Base-by-base conservation (phyloP, 2,888 invertebrate species). In the Nipponacmea schrenckii region DNA sequence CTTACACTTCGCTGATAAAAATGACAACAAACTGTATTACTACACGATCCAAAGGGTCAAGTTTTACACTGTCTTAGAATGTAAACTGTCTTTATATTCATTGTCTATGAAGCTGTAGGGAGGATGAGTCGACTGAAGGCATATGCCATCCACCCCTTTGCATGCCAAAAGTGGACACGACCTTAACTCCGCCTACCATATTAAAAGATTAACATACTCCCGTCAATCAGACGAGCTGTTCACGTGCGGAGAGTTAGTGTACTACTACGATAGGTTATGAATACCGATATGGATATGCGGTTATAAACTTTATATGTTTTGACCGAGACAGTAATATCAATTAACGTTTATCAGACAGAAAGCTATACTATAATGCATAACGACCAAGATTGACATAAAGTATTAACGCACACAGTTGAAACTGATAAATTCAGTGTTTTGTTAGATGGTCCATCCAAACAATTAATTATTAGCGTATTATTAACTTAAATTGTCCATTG, bases 21-120 rank as follows among this genome's bases (percentile, higher is more conserved):
- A 20, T 24, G 56, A 56, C 56, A 56, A 56, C 56, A 56, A 39
- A 39, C 39, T 39, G 39, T 56, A 24, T 20, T 24, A 56, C 56
- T 24, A 20, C 56, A 20, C 24, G 12, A 56, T 56, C 56, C 24
- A 56, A 10, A 15, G 20, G 56, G 56, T 10, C 14, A 56, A 56
- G 24, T 20, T 39, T 39, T 24, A 56, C 24, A 56, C 50, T 50
- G 50, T 56, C 56, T 56, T 20, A 24, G 24, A 20, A 24, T 56
- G 56, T 56, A 56, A 56, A 56, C 56, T 24, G 56, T 56, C 56
- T 24, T 56, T 20, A 56, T 39, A 24, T 20, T 56, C 56, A 56
- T 56, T 24, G 56, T 20, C 20, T 24, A 56, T 12, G 56, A 24
- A 20, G 24, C 24, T 56, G 8, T 24, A 24, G 20, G 12, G 56